Evolutionary conservation across 2,888 invertebrate species (phyloP).

Genomic region (Poecilobothrus nobilitatus): DNA sequence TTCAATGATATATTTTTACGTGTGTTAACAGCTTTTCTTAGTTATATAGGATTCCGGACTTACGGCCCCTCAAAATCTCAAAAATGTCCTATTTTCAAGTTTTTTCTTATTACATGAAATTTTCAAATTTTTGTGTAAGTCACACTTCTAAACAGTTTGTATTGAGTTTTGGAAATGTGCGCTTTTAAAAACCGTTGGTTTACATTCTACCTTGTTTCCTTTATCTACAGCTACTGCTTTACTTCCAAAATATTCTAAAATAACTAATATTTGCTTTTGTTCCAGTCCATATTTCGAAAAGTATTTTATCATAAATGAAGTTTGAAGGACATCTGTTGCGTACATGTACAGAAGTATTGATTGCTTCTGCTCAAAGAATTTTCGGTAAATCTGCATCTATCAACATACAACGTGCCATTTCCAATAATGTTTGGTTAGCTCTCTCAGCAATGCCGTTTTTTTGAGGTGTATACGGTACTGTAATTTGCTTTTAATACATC

Average conservation of each 20-base stretch:
- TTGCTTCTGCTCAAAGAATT: slow-evolving; percentile 29
- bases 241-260: slow-evolving; percentile 16
- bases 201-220: no score
- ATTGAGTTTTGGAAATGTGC: no score
- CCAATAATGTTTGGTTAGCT: slow-evolving; percentile 25
- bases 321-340: slow-evolving; percentile 15
- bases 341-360: slow-evolving; percentile 22
- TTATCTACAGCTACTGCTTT: slow-evolving; percentile 15
- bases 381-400: slow-evolving; percentile 23
- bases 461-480: slow-evolving; percentile 23
- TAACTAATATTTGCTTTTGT: slow-evolving; percentile 13
- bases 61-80: no score
- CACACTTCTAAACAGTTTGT: no score
- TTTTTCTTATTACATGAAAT: no score
- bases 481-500: slow-evolving; percentile 25
- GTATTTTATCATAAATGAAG: slow-evolving; percentile 10
- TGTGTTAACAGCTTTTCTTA: no score
- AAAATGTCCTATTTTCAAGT: no score
- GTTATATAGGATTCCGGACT: no score
- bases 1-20: no score
- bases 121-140: no score
- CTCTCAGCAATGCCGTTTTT: slow-evolving; percentile 27
- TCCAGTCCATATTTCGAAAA: slow-evolving; percentile 18
- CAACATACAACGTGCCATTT: slow-evolving; percentile 26
- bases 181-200: no score